A percentile compares a stretch with the other conserved stretches of the same genome.
Evolutionary conservation across 2,113 vertebrate genomes (phyloP).

Genomic region (Bufo gargarizans): DNA sequence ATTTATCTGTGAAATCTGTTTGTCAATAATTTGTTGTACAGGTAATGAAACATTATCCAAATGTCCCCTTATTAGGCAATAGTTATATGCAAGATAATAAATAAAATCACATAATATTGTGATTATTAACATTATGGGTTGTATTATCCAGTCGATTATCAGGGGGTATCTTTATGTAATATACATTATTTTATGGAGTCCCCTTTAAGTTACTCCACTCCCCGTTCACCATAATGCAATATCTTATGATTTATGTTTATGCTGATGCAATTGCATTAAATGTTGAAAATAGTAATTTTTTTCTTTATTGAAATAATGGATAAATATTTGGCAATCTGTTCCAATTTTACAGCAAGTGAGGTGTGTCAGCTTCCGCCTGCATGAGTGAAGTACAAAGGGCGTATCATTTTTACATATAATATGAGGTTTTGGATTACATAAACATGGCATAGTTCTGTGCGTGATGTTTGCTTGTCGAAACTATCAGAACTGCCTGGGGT

Average conservation of each 20-base stretch:
- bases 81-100: background rate
- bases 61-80: background rate
- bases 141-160: background rate
- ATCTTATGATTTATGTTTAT: background rate
- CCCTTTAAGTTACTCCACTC: no score
- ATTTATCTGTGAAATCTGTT: no score
- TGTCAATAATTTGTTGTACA: no score
- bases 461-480: conserved; percentile 58
- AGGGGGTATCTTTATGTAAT: background rate
- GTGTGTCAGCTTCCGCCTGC: conserved; percentile 55
- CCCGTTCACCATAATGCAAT: background rate
- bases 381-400: conserved; percentile 56
- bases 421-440: conserved; percentile 58
- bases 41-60: background rate
- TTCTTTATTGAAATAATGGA: conserved; percentile 28
- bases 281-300: background rate
- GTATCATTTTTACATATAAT: conserved; percentile 59
- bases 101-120: no score
- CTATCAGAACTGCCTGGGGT: conserved; percentile 57
- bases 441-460: conserved; percentile 52
- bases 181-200: background rate
- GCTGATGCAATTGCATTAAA: background rate
- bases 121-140: background rate
- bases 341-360: conserved; percentile 48
- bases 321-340: conserved; percentile 50